These are phyloP conservation scores for Arenaria interpres DNA, from an alignment of 2,113 vertebrate species.

Conservation along the genomic window DNA sequence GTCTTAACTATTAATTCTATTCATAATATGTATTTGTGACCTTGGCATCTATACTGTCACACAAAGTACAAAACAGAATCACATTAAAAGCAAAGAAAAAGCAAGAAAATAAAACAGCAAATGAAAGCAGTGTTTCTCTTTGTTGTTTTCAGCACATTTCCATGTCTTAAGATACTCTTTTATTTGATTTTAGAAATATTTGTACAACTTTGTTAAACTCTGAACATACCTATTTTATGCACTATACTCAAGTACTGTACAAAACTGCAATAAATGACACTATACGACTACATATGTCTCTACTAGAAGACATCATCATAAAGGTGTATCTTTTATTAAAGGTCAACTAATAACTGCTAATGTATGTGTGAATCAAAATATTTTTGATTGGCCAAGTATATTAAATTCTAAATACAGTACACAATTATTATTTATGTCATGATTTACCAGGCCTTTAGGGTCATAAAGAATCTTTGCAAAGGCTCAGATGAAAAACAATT, in stretches of 20 bases:
- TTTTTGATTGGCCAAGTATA: constrained; percentile 64
- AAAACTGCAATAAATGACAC: constrained; percentile 83
- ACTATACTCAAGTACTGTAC: constrained; percentile 83
- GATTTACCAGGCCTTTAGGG: constrained; percentile 61
- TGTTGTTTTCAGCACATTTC: constrained; percentile 66
- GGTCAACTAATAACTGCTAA: constrained; percentile 87
- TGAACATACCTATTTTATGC: constrained; percentile 76
- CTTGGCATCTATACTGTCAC: constrained; percentile 76
- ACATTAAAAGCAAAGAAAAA: constrained; percentile 71
- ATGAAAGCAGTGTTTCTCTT: constrained; percentile 62
- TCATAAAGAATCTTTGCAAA: constrained; percentile 59
- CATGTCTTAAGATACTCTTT: constrained; percentile 68
- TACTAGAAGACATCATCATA: constrained; percentile 80
- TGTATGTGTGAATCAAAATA: constrained; percentile 73
- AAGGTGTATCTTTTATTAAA: constrained; percentile 74
- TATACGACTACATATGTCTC: constrained; percentile 78
- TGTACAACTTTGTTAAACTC: constrained; percentile 70
- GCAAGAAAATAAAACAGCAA: constrained; percentile 66
- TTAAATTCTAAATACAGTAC: constrained; percentile 66
- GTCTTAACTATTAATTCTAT: constrained; percentile 48
- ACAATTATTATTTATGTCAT: constrained; percentile 41
- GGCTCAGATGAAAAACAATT: constrained; percentile 61
- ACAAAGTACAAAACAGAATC: constrained; percentile 73
- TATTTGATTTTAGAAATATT: constrained; percentile 78
- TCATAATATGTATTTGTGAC: constrained; percentile 74